A percentile compares a stretch with the other conserved stretches of the same genome.
Conservation (phyloP, 1,140 invertebrate genomes). For the Cyclina sinensis region DNA sequence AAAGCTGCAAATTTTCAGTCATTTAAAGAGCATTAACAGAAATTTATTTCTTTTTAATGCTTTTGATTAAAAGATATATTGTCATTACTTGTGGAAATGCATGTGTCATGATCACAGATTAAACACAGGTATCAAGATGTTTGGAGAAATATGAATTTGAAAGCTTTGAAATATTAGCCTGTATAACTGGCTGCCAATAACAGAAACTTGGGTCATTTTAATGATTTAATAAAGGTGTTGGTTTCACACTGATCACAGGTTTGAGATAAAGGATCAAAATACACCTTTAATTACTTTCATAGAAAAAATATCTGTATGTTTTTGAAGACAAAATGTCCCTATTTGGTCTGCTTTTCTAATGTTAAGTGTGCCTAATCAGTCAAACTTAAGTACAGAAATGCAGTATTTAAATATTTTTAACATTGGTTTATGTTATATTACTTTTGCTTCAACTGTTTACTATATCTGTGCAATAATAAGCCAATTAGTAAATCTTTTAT, state of each 20-base stretch:
- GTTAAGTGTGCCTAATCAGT: not conserved
- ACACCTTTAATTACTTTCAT: slow-evolving; percentile 6
- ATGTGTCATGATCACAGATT: slow-evolving; percentile 1
- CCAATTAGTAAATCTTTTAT: not conserved
- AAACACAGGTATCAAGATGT: slow-evolving; percentile 1
- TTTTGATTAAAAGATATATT: not conserved
- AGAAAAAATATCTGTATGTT: not conserved
- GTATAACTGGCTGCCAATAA: not conserved
- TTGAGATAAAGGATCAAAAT: not conserved
- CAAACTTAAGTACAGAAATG: not conserved
- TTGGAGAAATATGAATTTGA: not conserved
- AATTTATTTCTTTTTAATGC: not conserved
- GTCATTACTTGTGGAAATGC: not conserved
- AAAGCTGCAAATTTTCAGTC: too few species aligned
- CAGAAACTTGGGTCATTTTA: not conserved
- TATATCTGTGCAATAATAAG: not conserved
- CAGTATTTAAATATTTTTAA: not conserved
- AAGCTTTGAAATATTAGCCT: not conserved
- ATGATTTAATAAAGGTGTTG: slow-evolving; percentile 15
- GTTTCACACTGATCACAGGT: slow-evolving; percentile 3
- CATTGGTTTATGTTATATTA: not conserved
- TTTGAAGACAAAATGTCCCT: not conserved
- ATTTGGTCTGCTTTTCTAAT: not conserved
- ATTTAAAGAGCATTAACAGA: not conserved
- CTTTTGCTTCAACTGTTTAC: not conserved